Percentiles rank a stretch among this genome's conserved stretches.
phyloP scores from a whole-genome alignment of 2,888 invertebrate genomes.

The Chrysina gloriosa region DNA sequence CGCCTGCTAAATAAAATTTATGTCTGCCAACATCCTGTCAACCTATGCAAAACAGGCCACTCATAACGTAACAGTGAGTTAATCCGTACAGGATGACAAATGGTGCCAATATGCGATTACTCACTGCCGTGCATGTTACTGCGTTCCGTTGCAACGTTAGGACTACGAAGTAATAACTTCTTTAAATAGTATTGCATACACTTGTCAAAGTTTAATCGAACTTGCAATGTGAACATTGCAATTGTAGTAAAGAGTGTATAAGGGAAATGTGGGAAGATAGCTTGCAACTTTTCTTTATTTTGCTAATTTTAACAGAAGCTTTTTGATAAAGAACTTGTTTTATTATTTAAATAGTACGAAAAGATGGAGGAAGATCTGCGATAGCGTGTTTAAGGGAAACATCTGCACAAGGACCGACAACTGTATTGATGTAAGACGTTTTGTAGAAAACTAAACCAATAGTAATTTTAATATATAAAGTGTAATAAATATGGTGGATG shows the following conservation, averaged over 20 bases:
- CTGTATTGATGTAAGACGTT: too few species aligned
- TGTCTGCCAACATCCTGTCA: conserved; percentile 39
- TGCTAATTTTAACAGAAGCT: too few species aligned
- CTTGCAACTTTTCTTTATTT: too few species aligned
- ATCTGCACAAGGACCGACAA: too few species aligned
- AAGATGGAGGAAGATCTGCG: too few species aligned
- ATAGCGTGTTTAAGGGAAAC: too few species aligned
- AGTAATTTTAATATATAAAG: too few species aligned
- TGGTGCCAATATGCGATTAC: conserved; percentile 59
- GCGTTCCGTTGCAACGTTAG: conserved; percentile 44
- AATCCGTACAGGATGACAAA: conserved; percentile 59
- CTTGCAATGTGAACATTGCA: conserved; percentile 16
- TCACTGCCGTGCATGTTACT: conserved; percentile 56
- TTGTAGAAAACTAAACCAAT: too few species aligned
- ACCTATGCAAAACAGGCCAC: conserved; percentile 38
- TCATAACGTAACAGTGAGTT: conserved; percentile 51
- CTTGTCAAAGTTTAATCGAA: conserved; percentile 56
- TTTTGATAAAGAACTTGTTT: too few species aligned
- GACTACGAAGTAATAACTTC: background rate
- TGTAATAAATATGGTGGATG: too few species aligned
- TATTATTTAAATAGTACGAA: too few species aligned
- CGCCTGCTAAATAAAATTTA: conserved; percentile 34
- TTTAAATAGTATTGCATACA: conserved; percentile 54
- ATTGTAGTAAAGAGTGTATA: too few species aligned
- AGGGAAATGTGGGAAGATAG: background rate